phyloP scores from a whole-genome alignment of 2,113 vertebrate genomes.

The Ageneiosus marmoratus region DNA sequence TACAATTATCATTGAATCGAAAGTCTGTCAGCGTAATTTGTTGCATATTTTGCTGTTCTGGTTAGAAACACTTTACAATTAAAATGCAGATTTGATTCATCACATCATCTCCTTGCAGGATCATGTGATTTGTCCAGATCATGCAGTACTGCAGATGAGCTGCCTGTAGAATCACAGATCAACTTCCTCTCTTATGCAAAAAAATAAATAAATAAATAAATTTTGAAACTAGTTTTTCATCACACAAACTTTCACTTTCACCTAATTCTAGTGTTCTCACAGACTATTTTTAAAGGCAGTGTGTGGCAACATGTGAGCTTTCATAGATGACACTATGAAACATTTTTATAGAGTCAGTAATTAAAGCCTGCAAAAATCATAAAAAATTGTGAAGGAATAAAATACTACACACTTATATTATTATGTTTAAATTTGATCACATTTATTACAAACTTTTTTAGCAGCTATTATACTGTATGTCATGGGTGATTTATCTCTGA shows the following conservation, averaged over 20 bases:
- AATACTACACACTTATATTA: background rate
- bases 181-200: background rate
- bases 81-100: background rate
- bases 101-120: background rate
- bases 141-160: too few relatives aligned
- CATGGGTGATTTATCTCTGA: background rate
- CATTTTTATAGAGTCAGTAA: background rate
- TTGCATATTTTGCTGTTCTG: background rate
- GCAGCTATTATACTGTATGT: background rate
- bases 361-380: background rate
- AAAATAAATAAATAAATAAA: too few relatives aligned
- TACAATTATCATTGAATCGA: background rate
- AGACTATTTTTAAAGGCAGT: background rate
- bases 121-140: background rate
- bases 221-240: background rate
- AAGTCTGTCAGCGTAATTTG: background rate
- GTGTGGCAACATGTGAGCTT: background rate
- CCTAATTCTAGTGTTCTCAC: background rate
- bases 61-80: background rate
- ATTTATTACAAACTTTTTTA: slow-evolving; percentile 1
- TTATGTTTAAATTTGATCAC: background rate
- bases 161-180: background rate
- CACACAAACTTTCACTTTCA: background rate
- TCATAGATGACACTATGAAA: background rate
- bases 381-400: background rate